Evolutionary conservation across 2,888 invertebrate species (phyloP).

Genomic region (Sminthurides aquaticus): DNA sequence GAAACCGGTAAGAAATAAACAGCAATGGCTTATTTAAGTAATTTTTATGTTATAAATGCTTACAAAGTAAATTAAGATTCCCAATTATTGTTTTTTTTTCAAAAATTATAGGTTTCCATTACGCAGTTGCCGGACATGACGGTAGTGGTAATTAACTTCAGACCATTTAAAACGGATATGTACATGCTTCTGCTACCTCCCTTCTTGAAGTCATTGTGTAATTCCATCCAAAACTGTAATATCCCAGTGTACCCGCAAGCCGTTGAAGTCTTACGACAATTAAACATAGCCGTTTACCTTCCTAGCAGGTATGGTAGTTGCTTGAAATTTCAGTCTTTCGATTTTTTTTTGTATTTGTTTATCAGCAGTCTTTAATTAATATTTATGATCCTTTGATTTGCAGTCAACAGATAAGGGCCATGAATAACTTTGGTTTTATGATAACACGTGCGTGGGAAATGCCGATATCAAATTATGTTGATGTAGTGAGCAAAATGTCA

Average conservation of each 20-base stretch:
- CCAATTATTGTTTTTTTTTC: no score
- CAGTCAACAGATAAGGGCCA: slow-evolving; percentile 31
- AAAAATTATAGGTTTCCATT: no score
- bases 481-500: background rate
- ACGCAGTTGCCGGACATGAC: no score
- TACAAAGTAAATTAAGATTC: no score
- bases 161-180: no score
- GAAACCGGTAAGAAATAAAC: background rate
- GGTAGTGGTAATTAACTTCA: slow-evolving; percentile 33
- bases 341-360: no score
- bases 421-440: slow-evolving; percentile 32
- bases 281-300: slow-evolving; percentile 30
- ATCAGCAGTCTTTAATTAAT: background rate
- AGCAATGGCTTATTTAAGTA: no score
- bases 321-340: no score
- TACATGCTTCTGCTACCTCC: slow-evolving; percentile 30
- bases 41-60: no score
- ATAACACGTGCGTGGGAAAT: slow-evolving; percentile 31
- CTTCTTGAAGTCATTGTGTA: slow-evolving; percentile 30
- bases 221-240: slow-evolving; percentile 11
- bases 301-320: slow-evolving; percentile 36
- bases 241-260: slow-evolving; percentile 32
- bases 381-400: slow-evolving; percentile 6
- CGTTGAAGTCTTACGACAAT: slow-evolving; percentile 28
- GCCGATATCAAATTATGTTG: slow-evolving; percentile 10